A percentile compares a stretch with the other conserved stretches of the same genome.
These are phyloP conservation scores for Xenopus petersii DNA, from an alignment of 2,797 vertebrate genomes.

Conservation along the genomic window DNA sequence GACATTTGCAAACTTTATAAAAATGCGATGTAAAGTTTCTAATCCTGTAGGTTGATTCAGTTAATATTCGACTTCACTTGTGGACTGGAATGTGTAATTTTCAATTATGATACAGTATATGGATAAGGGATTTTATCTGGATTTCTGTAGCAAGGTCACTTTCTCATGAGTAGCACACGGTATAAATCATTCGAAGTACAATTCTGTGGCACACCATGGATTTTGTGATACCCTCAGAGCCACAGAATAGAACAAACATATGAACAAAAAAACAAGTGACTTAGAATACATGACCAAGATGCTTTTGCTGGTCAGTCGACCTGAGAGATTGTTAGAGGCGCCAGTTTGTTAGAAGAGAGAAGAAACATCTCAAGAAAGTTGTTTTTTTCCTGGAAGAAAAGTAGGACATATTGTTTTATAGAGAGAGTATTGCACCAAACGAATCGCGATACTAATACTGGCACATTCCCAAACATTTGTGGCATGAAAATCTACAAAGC, in stretches of 20 bases:
- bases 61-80: not conserved
- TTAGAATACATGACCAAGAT: not conserved
- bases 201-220: constrained; percentile 36
- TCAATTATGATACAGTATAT: constrained; percentile 46
- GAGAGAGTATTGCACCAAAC: too few relatives aligned
- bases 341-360: too few relatives aligned
- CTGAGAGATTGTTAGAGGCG: too few relatives aligned
- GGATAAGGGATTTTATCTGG: constrained; percentile 38
- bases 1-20: not conserved
- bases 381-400: too few relatives aligned
- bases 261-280: not conserved
- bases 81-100: constrained; percentile 34
- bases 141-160: constrained; percentile 44
- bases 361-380: too few relatives aligned
- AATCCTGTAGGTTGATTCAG: not conserved
- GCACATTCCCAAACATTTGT: too few relatives aligned
- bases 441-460: too few relatives aligned
- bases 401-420: too few relatives aligned
- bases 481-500: too few relatives aligned
- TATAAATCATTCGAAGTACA: constrained; percentile 50
- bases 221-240: constrained; percentile 34
- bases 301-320: too few relatives aligned
- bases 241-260: constrained; percentile 28
- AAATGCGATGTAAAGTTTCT: not conserved
- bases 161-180: constrained; percentile 30